These are phyloP conservation scores for Aurelia aurita complex sp. Pacific DNA, from an alignment of 30 jellyfish, hydroid and myxozoan species.

Conservation along the genomic window DNA sequence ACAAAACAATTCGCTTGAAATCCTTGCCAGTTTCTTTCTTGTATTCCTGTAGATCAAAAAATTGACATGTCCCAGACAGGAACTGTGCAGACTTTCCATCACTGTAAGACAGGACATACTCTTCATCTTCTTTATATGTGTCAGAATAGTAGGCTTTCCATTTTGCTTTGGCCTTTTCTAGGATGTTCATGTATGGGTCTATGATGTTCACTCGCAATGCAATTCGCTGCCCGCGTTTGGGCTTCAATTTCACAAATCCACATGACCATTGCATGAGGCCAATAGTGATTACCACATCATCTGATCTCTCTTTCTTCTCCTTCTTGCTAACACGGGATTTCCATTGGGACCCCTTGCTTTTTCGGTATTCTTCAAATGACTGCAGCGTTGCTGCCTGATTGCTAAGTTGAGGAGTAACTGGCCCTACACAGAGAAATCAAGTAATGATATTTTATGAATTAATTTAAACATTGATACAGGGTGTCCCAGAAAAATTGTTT, in stretches of 20 bases:
- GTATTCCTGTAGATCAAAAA: not conserved
- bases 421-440: too few species aligned
- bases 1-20: not conserved
- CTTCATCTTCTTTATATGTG: not conserved
- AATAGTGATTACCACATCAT: conserved; percentile 1
- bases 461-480: too few species aligned
- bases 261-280: conserved; percentile 4
- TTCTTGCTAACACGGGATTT: not conserved
- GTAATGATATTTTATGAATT: too few species aligned
- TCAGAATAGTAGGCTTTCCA: not conserved
- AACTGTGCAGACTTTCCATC: conserved; percentile 6
- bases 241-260: not conserved
- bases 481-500: too few species aligned
- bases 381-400: conserved; percentile 1
- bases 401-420: too few species aligned
- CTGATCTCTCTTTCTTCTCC: not conserved
- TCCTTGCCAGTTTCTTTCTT: not conserved
- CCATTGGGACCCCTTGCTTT: conserved; percentile 3
- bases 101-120: conserved; percentile 10
- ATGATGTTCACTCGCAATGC: not conserved
- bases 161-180: not conserved
- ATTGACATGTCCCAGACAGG: conserved; percentile 2
- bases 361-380: not conserved
- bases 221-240: conserved; percentile 1
- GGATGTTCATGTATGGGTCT: not conserved